Base-by-base conservation (phyloP, 1,140 invertebrate species). In the Arctopsyche grandis region DNA sequence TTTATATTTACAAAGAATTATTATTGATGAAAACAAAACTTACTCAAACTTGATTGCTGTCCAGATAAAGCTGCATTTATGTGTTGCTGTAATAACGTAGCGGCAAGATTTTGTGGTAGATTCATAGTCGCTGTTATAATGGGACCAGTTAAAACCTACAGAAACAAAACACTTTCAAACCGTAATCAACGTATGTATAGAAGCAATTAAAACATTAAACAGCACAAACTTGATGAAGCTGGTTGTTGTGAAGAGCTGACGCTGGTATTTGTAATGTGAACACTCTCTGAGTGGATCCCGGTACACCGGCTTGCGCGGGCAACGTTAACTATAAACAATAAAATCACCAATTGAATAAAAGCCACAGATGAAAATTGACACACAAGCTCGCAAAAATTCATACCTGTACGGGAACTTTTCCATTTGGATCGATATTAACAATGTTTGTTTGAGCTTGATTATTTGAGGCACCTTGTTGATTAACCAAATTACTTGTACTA, bases 191-290 rank as follows among this genome's bases (percentile, higher is more conserved):
- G 4, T 38, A 29, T 43, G 16, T n/a, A n/a, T n/a, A n/a, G n/a
- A 74, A 56, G n/a, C 48, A 12, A 16, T 48, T n/a, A 46, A 73
- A 26, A 38, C 24, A 73, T 48, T 73, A 26, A 52, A 56, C 52
- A 7, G 14, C 10, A 56, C n/a, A 0, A 1, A 87, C 87, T 80
- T 86, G 90, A 79, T 90, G 90, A 22, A 91, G 83, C 83, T 90
- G 90, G 84, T 91, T 91, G 86, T 93, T 92, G 88, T 94, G 93
- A 69, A 96, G 89, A 24, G 94, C 93, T 16, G 94, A 93, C 29
- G 94, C 94, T 82, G 95, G 94, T 83, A 97, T 95, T 86, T 96
- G 93, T 84, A 96, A 94, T 9, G 94, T 94, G 75, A 96, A 90
- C 48, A 93, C 90, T 83, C 93, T 89, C 82, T 92, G 91, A 83